phyloP scores from a whole-genome alignment of 2,797 vertebrate genomes.

The Peromyscus melanophrys region DNA sequence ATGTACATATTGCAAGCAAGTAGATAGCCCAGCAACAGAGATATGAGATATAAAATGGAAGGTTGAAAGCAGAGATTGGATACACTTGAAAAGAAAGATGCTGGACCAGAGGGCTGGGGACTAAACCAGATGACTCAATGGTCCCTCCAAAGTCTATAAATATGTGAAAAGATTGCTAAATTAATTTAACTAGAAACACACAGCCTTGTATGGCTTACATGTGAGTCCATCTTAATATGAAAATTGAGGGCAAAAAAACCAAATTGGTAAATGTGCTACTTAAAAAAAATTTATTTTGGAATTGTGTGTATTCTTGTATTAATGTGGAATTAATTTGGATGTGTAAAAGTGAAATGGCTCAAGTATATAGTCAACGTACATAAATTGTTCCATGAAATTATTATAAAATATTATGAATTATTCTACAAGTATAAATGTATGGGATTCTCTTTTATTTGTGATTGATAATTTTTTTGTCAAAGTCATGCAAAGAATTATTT shows the following conservation, averaged over 20 bases:
- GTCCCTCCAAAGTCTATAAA: neutral
- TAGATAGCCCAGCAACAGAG: neutral
- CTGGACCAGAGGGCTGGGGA: neutral
- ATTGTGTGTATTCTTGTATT: conserved; percentile 34
- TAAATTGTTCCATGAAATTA: conserved; percentile 8
- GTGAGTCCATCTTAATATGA: neutral
- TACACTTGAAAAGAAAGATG: neutral
- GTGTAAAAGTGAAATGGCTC: neutral
- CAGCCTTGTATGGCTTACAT: neutral
- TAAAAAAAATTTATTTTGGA: conserved; percentile 47
- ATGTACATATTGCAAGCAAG: neutral
- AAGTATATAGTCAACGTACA: conserved; percentile 16
- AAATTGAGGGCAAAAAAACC: conserved; percentile 7
- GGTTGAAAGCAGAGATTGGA: neutral
- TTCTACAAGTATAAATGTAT: neutral
- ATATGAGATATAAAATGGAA: neutral
- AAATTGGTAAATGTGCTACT: neutral
- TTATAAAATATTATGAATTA: conserved; percentile 35
- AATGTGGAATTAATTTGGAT: conserved; percentile 57
- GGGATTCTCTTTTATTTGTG: conserved; percentile 57
- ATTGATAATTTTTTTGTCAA: conserved; percentile 45
- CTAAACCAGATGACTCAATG: neutral
- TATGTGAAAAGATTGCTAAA: neutral
- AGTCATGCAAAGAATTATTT: neutral
- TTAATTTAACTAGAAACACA: neutral